Percentiles rank a stretch among this genome's conserved stretches.
These are phyloP conservation scores for Ectropis grisescens DNA, from an alignment of 1,140 invertebrate species.

Conservation along the genomic window DNA sequence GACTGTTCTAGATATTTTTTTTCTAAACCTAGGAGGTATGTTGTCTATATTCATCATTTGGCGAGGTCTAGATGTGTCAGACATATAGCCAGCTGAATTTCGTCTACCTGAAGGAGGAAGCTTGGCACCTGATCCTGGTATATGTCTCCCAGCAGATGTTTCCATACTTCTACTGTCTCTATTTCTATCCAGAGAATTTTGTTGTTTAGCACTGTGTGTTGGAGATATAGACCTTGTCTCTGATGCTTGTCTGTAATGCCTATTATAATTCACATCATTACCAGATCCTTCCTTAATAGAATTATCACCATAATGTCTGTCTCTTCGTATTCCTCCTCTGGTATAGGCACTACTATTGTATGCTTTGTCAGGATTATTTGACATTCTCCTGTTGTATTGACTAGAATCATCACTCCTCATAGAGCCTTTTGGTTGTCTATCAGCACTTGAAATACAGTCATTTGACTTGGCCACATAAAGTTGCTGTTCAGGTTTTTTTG, in stretches of 20 bases:
- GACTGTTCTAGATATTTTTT: conserved; percentile 64
- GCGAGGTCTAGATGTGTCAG: conserved; percentile 38
- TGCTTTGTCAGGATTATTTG: conserved; percentile 41
- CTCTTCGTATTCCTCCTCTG: conserved; percentile 34
- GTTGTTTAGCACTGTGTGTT: conserved; percentile 29
- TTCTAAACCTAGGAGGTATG: conserved; percentile 64
- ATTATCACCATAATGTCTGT: conserved; percentile 25
- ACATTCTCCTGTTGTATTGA: conserved; percentile 44
- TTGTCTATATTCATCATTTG: conserved; percentile 58
- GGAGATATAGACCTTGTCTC: conserved; percentile 63
- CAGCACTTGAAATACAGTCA: conserved; percentile 33
- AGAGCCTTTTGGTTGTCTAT: conserved; percentile 32
- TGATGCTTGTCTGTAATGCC: conserved; percentile 53
- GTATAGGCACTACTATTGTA: conserved; percentile 29
- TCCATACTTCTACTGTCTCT: conserved; percentile 68
- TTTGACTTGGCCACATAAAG: conserved; percentile 46
- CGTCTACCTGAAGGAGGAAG: conserved; percentile 58
- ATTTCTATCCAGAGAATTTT: conserved; percentile 44
- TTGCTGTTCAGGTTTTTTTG: conserved; percentile 61
- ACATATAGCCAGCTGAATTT: conserved; percentile 55
- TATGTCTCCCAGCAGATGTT: conserved; percentile 47
- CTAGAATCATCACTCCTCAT: conserved; percentile 54
- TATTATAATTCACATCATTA: conserved; percentile 53
- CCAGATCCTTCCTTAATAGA: conserved; percentile 32
- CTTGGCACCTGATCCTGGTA: conserved; percentile 50